Conservation (phyloP, 2,888 invertebrate genomes). For the Parasteatoda lunata region DNA sequence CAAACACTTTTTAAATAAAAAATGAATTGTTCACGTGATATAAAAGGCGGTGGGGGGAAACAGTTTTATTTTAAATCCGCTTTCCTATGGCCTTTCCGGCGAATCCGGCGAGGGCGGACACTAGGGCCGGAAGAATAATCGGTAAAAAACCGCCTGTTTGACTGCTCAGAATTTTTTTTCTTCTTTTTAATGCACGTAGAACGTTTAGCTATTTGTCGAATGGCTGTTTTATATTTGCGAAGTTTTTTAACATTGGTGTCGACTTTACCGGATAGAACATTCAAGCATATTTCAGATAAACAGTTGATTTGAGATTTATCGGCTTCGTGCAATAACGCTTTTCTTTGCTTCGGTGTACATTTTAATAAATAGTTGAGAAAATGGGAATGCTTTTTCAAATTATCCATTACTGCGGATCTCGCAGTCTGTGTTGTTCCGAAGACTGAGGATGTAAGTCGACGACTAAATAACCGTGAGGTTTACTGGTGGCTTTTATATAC, state of each 20-base stretch:
- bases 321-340: background rate
- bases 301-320: slow-evolving; percentile 15
- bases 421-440: slow-evolving; percentile 27
- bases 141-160: no score
- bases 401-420: slow-evolving; percentile 28
- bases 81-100: no score
- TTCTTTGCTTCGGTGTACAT: background rate
- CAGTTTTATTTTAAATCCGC: no score
- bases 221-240: slow-evolving; percentile 13
- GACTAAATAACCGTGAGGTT: slow-evolving; percentile 69
- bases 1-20: no score
- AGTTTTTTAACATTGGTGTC: slow-evolving; percentile 16
- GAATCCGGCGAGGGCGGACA: no score
- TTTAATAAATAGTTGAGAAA: slow-evolving; percentile 14
- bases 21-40: no score
- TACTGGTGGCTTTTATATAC: slow-evolving; percentile 20
- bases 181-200: no score
- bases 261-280: slow-evolving; percentile 16
- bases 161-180: no score
- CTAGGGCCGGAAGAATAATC: no score
- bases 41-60: no score
- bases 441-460: slow-evolving; percentile 68
- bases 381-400: slow-evolving; percentile 29
- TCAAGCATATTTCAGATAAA: slow-evolving; percentile 45
- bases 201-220: no score